These are phyloP conservation scores for Acrobeloides nanus DNA, from an alignment of 2,888 invertebrate species.

Conservation along the genomic window DNA sequence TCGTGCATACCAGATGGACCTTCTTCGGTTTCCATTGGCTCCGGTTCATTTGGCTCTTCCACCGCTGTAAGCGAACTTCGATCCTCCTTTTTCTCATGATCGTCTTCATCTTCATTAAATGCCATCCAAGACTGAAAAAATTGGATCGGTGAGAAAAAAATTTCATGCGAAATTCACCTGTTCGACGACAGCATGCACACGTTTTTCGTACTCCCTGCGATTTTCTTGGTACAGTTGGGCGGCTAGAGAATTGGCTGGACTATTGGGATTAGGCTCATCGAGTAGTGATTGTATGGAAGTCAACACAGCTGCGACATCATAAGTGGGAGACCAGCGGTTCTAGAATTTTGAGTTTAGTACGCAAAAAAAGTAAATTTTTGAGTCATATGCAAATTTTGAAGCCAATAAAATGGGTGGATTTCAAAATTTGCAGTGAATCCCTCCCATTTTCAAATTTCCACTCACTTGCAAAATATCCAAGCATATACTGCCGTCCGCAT, in stretches of 20 bases:
- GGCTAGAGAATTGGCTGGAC: slow-evolving; percentile 96
- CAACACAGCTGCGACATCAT: slow-evolving; percentile 98
- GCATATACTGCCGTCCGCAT: slow-evolving; percentile 51
- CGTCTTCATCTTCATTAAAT: slow-evolving; percentile 18
- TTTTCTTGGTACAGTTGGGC: slow-evolving; percentile 99
- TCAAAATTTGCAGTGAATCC: too few species aligned
- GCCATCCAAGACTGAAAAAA: slow-evolving; percentile 19
- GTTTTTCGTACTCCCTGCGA: slow-evolving; percentile 95
- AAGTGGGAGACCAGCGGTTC: slow-evolving; percentile 91
- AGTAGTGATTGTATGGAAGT: slow-evolving; percentile 98
- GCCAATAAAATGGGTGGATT: too few species aligned
- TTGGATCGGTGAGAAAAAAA: not conserved
- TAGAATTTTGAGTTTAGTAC: slow-evolving; percentile 9
- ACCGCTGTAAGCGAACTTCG: too few species aligned
- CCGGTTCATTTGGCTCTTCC: too few species aligned
- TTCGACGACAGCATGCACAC: slow-evolving; percentile 98
- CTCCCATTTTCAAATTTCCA: too few species aligned
- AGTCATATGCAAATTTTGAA: too few species aligned
- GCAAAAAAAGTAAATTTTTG: too few species aligned
- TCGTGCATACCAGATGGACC: too few species aligned
- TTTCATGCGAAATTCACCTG: slow-evolving; percentile 54
- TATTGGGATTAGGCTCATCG: slow-evolving; percentile 99
- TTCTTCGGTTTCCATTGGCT: too few species aligned
- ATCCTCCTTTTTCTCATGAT: slow-evolving; percentile 10
- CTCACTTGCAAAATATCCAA: slow-evolving; percentile 48